Evolutionary conservation across 2,888 invertebrate genomes (phyloP).

Genomic region (Stegophylla sp.): DNA sequence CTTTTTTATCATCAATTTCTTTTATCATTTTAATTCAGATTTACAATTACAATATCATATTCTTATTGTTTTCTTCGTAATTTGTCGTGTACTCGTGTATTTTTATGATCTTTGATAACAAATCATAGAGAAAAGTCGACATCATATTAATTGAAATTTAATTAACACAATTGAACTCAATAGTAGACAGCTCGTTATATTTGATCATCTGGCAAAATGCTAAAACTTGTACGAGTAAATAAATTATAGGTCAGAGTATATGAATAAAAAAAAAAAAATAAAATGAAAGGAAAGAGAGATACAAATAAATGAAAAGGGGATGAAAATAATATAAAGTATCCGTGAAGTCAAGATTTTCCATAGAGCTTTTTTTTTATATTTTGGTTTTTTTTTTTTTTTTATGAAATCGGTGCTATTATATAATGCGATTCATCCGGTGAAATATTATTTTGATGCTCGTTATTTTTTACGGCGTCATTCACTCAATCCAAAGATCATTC

Average conservation of each 20-base stretch:
- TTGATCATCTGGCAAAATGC: conserved; percentile 56
- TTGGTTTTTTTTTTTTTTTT: conserved; percentile 42
- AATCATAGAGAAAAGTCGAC: conserved; percentile 37
- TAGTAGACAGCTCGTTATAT: conserved; percentile 52
- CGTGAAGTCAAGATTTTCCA: conserved; percentile 36
- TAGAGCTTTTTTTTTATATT: conserved; percentile 43
- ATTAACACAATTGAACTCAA: conserved; percentile 46
- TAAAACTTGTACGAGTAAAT: conserved; percentile 38
- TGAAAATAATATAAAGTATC: conserved; percentile 51
- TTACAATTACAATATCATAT: too few relatives aligned
- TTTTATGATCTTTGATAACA: conserved; percentile 20
- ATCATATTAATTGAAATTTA: conserved; percentile 37
- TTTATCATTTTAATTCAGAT: too few relatives aligned
- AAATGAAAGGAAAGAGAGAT: conserved; percentile 32
- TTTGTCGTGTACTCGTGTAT: conserved; percentile 13
- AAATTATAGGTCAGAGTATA: conserved; percentile 49
- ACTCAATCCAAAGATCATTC: conserved; percentile 56
- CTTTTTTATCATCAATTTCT: too few relatives aligned
- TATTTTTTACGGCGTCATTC: conserved; percentile 57
- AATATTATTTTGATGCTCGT: conserved; percentile 59
- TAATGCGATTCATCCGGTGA: conserved; percentile 56
- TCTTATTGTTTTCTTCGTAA: neutral
- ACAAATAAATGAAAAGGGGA: conserved; percentile 50
- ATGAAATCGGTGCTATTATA: conserved; percentile 57
- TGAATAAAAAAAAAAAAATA: conserved; percentile 38